These are phyloP conservation scores for Gymnoscopelus microlampas DNA, from an alignment of 2,797 vertebrate species.

Conservation along the genomic window DNA sequence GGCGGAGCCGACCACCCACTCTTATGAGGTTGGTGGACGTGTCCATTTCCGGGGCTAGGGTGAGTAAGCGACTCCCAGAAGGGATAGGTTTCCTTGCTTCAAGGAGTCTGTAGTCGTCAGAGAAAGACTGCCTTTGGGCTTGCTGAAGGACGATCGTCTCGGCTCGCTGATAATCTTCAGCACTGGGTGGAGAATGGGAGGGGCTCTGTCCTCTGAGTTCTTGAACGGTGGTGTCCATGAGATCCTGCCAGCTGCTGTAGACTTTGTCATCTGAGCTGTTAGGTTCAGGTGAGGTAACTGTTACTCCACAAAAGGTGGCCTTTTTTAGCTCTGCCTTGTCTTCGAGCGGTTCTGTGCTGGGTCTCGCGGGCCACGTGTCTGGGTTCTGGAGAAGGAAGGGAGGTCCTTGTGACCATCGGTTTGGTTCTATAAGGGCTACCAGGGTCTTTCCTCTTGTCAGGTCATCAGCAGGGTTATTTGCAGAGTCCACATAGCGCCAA, in stretches of 20 bases:
- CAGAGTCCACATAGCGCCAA: slow-evolving; percentile 18
- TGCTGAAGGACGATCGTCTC: background rate
- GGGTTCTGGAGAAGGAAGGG: background rate
- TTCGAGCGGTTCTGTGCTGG: background rate
- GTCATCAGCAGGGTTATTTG: slow-evolving; percentile 18
- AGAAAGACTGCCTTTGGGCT: slow-evolving; percentile 16
- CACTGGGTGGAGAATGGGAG: background rate
- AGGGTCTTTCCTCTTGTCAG: slow-evolving; percentile 16
- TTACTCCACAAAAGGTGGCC: slow-evolving; percentile 1
- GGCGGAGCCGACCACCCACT: slow-evolving; percentile 11
- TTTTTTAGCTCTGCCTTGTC: slow-evolving; percentile 2
- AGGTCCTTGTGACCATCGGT: slow-evolving; percentile 1
- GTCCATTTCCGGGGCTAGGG: slow-evolving; percentile 9
- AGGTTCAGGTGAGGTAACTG: too few species aligned
- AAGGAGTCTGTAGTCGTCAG: slow-evolving; percentile 16
- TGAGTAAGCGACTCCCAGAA: background rate
- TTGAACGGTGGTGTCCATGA: background rate
- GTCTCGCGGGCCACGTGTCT: background rate
- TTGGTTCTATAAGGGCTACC: background rate
- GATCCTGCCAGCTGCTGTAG: slow-evolving; percentile 3
- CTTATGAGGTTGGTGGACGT: background rate
- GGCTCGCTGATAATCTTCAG: background rate
- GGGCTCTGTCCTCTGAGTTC: background rate
- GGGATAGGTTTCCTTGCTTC: slow-evolving; percentile 9
- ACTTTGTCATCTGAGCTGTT: background rate